These are phyloP conservation scores for Chaenodraco wilsoni DNA, from an alignment of 2,797 vertebrate species.

Conservation along the genomic window DNA sequence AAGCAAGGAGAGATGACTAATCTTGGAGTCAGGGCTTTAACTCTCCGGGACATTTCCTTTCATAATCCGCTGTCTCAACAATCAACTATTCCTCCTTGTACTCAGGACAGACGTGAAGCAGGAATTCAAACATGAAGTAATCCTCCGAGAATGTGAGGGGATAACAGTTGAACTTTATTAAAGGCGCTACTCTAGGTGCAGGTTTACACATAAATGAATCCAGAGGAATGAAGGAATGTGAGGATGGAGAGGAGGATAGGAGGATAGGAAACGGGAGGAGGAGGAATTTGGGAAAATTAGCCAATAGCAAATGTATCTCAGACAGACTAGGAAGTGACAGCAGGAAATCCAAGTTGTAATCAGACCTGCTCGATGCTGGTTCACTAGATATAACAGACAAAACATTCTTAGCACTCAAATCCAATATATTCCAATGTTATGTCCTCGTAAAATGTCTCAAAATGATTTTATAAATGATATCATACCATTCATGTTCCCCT, in stretches of 20 bases:
- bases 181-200: conserved; percentile 20
- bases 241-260: conserved; percentile 37
- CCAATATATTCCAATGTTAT: conserved; percentile 3
- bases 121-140: conserved; percentile 15
- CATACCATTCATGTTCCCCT: neutral
- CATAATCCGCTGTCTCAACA: neutral
- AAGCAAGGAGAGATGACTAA: neutral
- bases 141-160: neutral
- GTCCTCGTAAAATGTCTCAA: neutral
- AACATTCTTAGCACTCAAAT: conserved; percentile 19
- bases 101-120: neutral
- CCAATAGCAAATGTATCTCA: conserved; percentile 38
- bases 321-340: conserved; percentile 49
- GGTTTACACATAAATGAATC: conserved; percentile 21
- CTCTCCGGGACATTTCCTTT: conserved; percentile 1
- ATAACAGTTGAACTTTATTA: conserved; percentile 1
- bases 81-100: conserved; percentile 10
- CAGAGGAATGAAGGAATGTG: conserved; percentile 46
- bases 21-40: conserved; percentile 7
- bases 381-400: conserved; percentile 43
- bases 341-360: conserved; percentile 65
- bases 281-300: conserved; percentile 23
- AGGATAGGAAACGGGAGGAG: conserved; percentile 21
- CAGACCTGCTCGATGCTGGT: conserved; percentile 39
- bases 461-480: neutral